These are phyloP conservation scores for Ischnura elegans DNA, from an alignment of 2,888 invertebrate species.

Conservation along the genomic window DNA sequence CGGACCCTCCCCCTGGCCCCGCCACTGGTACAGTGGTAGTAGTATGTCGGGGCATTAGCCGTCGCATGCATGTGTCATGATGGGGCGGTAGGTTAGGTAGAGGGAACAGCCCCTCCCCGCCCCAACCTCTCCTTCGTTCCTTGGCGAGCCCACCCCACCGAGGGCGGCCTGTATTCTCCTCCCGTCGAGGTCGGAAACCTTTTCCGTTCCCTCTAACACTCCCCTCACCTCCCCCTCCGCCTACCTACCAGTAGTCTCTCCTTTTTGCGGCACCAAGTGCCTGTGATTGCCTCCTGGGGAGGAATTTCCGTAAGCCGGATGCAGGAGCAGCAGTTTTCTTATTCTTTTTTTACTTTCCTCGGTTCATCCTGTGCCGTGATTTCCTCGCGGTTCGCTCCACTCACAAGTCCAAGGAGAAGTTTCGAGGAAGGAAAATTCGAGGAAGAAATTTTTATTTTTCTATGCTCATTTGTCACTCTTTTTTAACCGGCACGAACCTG, in stretches of 20 bases:
- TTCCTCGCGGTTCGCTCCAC: background rate
- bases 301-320: conserved; percentile 26
- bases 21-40: too few species aligned
- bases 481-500: background rate
- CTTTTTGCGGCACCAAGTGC: background rate
- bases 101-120: too few species aligned
- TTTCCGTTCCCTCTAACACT: background rate
- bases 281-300: background rate
- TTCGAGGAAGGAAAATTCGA: background rate
- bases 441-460: too few species aligned
- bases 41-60: too few species aligned
- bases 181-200: conserved; percentile 4
- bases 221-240: background rate
- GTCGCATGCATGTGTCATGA: too few species aligned
- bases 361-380: background rate
- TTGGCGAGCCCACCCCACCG: background rate
- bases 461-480: background rate
- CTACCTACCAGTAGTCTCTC: background rate
- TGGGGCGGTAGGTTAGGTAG: too few species aligned
- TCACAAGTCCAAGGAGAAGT: background rate
- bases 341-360: background rate
- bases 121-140: background rate
- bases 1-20: too few species aligned
- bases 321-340: background rate
- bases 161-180: background rate